phyloP scores from a whole-genome alignment of 2,113 vertebrate genomes.

The Chaetodon trifascialis region DNA sequence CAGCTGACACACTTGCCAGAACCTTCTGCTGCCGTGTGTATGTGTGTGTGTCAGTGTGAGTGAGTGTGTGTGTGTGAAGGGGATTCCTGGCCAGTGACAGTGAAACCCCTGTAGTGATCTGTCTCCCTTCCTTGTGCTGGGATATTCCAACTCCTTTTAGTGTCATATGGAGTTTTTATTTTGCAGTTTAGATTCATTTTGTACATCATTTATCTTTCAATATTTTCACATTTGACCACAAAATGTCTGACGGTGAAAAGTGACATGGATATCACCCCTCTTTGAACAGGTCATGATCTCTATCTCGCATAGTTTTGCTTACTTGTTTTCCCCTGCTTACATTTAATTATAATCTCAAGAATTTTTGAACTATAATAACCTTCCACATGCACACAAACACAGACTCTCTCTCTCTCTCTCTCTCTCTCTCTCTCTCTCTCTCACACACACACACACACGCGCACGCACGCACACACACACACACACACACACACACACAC shows the following conservation, averaged over 20 bases:
- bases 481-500: slow-evolving; percentile 19
- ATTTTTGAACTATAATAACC: slow-evolving; percentile 47
- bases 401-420: slow-evolving; percentile 20
- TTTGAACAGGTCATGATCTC: background rate
- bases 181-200: background rate
- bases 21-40: slow-evolving; percentile 24
- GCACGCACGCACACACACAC: no score
- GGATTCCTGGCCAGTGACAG: slow-evolving; percentile 18
- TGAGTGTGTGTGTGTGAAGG: slow-evolving; percentile 20
- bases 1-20: slow-evolving; percentile 25
- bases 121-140: background rate
- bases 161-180: background rate
- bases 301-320: background rate
- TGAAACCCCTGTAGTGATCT: slow-evolving; percentile 10
- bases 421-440: no score
- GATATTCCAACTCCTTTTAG: slow-evolving; percentile 2
- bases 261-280: background rate
- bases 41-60: slow-evolving; percentile 12
- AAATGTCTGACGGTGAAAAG: background rate
- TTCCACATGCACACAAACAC: slow-evolving; percentile 18
- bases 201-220: background rate
- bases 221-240: background rate
- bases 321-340: background rate
- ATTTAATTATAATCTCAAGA: slow-evolving; percentile 13
- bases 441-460: no score